Conservation (phyloP, 2,797 vertebrate species). For the Meriones psammophilus region DNA sequence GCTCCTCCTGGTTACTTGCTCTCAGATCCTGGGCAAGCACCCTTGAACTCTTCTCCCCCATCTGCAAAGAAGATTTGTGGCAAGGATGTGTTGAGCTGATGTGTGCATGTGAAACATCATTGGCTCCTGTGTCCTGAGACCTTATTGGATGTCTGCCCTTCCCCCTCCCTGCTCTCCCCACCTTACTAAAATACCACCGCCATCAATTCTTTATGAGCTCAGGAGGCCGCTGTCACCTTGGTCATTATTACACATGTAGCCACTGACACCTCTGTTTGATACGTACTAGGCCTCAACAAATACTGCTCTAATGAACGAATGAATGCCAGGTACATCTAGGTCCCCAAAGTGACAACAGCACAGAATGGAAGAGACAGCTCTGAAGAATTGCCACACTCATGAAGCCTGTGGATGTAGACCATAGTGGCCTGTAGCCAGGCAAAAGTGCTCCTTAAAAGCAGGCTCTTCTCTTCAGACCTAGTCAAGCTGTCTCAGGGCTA, state of each 20-base stretch:
- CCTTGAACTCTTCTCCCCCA: neutral
- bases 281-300: neutral
- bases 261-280: neutral
- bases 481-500: neutral
- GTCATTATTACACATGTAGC: neutral
- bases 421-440: rapidly evolving
- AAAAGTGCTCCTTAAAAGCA: neutral
- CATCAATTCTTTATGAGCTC: rapidly evolving
- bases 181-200: neutral
- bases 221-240: neutral
- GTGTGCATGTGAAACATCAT: neutral
- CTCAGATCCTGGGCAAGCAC: neutral
- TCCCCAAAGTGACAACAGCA: neutral
- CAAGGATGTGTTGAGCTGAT: neutral
- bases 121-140: neutral
- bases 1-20: neutral
- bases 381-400: neutral
- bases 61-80: neutral
- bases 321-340: neutral
- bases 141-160: neutral
- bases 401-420: neutral
- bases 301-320: neutral
- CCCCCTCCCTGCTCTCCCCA: neutral
- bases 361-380: neutral
- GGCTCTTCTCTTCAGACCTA: neutral